A percentile compares a stretch with the other conserved stretches of the same genome.
Evolutionary conservation across 2,113 vertebrate species (phyloP).

Genomic region (Cyanoliseus patagonus): DNA sequence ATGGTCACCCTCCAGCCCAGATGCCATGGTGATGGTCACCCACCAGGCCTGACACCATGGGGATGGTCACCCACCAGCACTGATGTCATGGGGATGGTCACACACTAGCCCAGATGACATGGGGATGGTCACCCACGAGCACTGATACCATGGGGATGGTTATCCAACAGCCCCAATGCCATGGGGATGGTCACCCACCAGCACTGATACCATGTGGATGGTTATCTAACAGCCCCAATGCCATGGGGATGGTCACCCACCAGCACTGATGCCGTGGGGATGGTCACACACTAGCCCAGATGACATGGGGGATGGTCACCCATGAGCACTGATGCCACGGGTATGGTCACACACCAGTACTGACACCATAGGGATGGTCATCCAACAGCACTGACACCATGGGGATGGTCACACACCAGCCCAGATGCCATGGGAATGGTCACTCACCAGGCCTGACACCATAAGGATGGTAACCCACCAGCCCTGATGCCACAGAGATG

Average conservation of each 20-base stretch:
- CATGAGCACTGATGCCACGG: fast-evolving
- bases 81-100: fast-evolving
- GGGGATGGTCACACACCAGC: background rate
- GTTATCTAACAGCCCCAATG: fast-evolving
- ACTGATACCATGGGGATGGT: too few species aligned
- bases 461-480: too few species aligned
- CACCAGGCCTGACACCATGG: fast-evolving
- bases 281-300: fast-evolving
- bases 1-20: too few species aligned
- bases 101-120: background rate
- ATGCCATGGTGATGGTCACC: fast-evolving
- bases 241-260: background rate
- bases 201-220: fast-evolving
- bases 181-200: too few species aligned
- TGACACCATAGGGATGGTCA: fast-evolving
- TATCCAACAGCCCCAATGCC: too few species aligned
- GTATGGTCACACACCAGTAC: background rate
- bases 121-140: background rate
- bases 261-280: fast-evolving
- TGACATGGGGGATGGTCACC: background rate
- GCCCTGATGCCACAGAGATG: fast-evolving
- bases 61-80: background rate
- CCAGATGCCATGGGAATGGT: fast-evolving
- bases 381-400: fast-evolving
- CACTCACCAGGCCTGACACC: fast-evolving